phyloP scores from a whole-genome alignment of 2,113 vertebrate genomes.

The Rana temporaria region DNA sequence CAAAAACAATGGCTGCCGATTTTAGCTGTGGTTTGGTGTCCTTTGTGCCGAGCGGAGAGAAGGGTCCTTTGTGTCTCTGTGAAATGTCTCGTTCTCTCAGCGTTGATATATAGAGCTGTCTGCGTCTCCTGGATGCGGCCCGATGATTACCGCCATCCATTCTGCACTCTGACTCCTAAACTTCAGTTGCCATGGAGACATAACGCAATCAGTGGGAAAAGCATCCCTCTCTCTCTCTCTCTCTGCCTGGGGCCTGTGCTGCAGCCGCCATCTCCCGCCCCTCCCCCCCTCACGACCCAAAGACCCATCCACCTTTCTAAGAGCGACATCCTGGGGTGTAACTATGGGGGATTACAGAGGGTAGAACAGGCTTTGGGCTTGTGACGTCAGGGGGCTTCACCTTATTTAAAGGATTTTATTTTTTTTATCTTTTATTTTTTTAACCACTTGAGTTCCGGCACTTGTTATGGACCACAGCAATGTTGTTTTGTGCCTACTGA shows the following conservation, averaged over 20 bases:
- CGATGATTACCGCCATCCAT: constrained; percentile 67
- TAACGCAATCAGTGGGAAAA: constrained; percentile 69
- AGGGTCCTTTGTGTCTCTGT: background rate
- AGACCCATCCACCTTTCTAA: constrained; percentile 13
- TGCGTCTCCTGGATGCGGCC: constrained; percentile 60
- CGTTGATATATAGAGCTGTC: background rate
- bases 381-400: too few species aligned
- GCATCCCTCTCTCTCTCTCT: constrained; percentile 69
- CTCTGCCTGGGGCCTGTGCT: constrained; percentile 63
- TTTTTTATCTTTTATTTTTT: too few species aligned
- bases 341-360: too few species aligned
- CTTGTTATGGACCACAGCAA: too few species aligned
- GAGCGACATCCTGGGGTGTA: background rate
- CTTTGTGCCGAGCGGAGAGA: background rate
- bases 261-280: constrained; percentile 61
- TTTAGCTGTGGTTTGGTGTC: too few species aligned
- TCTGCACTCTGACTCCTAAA: constrained; percentile 71
- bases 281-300: constrained; percentile 49
- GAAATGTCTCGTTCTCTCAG: background rate
- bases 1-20: too few species aligned
- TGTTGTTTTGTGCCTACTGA: too few species aligned
- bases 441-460: too few species aligned
- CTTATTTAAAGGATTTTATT: too few species aligned
- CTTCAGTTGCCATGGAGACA: constrained; percentile 77
- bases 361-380: too few species aligned